Evolutionary conservation across 2,888 invertebrate species (phyloP), one percentile per base, ranked within the genome.

Genomic region (Platerodrilus igneus): DNA sequence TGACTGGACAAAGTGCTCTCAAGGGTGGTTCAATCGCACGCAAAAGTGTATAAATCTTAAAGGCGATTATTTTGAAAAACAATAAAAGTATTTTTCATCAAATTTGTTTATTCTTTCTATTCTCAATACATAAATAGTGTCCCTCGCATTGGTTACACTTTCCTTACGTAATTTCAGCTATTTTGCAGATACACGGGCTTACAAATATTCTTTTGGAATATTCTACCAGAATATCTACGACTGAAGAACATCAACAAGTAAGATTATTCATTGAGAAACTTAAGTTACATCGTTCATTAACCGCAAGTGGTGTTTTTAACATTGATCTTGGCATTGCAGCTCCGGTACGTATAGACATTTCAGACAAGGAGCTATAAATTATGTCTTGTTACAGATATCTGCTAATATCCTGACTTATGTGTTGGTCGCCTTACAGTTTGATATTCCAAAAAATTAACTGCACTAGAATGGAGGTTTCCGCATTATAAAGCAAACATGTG

Each of bases 341-440:
- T 31, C 67, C 68, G 20, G 69, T 69, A 59, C 57, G 56, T 51
- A 33, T 6, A n/a, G 6, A n/a, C 6, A 22, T 4, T n/a, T 19
- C 5, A n/a, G 2, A 15, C 22, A 3, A 15, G 5, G 13, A 21
- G 14, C n/a, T 21, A 2, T 10, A 15, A 14, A 15, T 18, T 8
- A 14, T 2, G 6, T 26, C 21, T 25, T 28, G 9, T 65, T 66
- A 42, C 50, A 68, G 68, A 64, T 69, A 41, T 63, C 59, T 30
- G 67, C 66, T 6, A 67, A 64, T 43, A 61, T 69, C 34, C 45
- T 69, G 13, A 69, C 68, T 0, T 69, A 69, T 38, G 65, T 69
- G 6, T 52, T 68, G 41, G 68, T 69, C 3, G 67, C 67, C 10
- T 39, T 69, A 21, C 68, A 69, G 41, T 68, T 68, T 51, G 63